Evolutionary conservation across 1,140 invertebrate genomes (phyloP).

Genomic region (Trigoniulus corallinus): DNA sequence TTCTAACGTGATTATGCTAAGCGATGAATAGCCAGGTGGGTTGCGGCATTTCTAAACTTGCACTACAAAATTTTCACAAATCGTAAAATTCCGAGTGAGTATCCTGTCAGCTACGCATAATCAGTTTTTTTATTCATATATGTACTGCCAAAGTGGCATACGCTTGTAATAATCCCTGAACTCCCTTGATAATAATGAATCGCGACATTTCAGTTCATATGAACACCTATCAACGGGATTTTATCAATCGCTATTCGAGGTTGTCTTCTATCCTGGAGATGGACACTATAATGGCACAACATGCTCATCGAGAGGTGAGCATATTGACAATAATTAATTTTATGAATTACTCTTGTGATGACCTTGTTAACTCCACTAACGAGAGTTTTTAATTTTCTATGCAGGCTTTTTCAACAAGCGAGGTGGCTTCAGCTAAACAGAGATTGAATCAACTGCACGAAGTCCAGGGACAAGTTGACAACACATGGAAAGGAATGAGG

Average conservation of each 20-base stretch:
- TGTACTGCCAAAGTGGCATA: neutral
- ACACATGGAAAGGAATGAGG: constrained; percentile 75
- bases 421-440: constrained; percentile 68
- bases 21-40: too few relatives aligned
- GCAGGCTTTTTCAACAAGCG: constrained; percentile 71
- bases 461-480: constrained; percentile 59
- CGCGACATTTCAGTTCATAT: constrained; percentile 44
- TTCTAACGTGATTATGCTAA: too few relatives aligned
- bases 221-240: constrained; percentile 70
- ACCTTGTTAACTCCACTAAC: constrained; percentile 2
- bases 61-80: too few relatives aligned
- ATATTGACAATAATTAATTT: neutral
- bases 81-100: too few relatives aligned
- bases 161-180: too few relatives aligned
- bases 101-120: too few relatives aligned
- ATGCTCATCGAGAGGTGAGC: constrained; percentile 61
- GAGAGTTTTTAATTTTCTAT: constrained; percentile 10
- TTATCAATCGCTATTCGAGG: constrained; percentile 73
- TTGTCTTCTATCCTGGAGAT: constrained; percentile 82
- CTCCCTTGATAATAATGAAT: constrained; percentile 1
- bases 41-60: too few relatives aligned
- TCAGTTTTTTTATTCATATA: constrained; percentile 3
- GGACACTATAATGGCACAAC: constrained; percentile 77
- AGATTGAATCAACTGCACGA: constrained; percentile 61
- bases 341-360: neutral